Evolutionary conservation across 2,797 vertebrate genomes (phyloP), one percentile per base, ranked within the genome.

Genomic region (Sebastes jordani): DNA sequence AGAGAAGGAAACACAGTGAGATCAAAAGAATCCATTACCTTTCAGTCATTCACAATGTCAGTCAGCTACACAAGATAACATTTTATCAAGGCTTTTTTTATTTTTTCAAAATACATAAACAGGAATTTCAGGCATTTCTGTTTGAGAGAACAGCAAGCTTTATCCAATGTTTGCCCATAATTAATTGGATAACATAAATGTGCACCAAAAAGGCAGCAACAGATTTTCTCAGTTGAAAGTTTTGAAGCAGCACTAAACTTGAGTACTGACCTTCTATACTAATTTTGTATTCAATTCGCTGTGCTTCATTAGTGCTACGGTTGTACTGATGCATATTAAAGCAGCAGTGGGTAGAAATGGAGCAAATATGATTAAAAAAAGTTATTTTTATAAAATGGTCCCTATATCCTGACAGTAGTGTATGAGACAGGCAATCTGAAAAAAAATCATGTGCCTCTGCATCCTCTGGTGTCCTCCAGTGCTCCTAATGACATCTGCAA

Each of bases 21-120:
- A 87, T 87, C 36, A 82, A 87, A 88, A 75, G 64, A 80, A 23
- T 76, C 36, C 46, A 81, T 81, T 89, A 86, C 74, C 76, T 88
- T 89, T 89, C 70, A 83, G 74, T 27, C 16, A n/a, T 52, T 75
- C 74, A 82, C 78, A 83, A 58, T 56, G 61, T 42, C 85, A 82
- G 64, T 38, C 72, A 36, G 60, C 42, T 55, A 25, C 59, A 86
- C 20, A 71, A 78, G 58, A 34, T 34, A 52, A 34, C n/a, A 20
- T 82, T 69, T 60, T 58, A 76, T 82, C 25, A 46, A 59, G 25
- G 36, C 9, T 32, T 42, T 84, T n/a, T 34, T 67, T 27, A 3
- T 46, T 30, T 74, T 74, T 58, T 42, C 5, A n/a, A 74, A 66
- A 66, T 32, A 23, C 11, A 68, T 10, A 34, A 83, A 70, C 20